Conservation (phyloP, 2,113 vertebrate species). For the Argyrosomus japonicus region DNA sequence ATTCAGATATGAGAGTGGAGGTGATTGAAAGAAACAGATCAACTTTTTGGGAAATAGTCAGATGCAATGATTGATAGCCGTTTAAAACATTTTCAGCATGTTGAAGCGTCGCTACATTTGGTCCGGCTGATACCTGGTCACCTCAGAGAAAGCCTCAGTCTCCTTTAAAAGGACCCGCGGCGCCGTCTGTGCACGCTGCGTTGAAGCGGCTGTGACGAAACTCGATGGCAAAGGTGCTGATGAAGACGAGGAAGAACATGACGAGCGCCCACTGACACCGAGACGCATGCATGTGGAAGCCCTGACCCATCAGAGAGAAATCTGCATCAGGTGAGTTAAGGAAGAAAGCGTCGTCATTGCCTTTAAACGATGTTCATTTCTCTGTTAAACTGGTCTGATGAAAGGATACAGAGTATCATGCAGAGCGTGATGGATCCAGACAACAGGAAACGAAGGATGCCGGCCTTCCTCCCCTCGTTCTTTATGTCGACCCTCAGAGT, state of each 20-base stretch:
- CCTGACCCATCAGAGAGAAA: conserved; percentile 84
- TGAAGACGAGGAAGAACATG: conserved; percentile 91
- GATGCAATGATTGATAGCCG: no score
- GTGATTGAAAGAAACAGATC: no score
- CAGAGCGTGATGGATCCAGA: conserved; percentile 88
- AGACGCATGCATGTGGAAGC: conserved; percentile 86
- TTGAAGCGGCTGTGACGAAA: conserved; percentile 91
- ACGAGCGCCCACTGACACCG: conserved; percentile 92
- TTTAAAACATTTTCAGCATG: no score
- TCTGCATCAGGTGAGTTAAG: conserved; percentile 86
- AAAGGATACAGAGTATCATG: conserved; percentile 93
- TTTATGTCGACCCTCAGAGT: conserved; percentile 91
- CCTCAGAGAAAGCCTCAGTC: conserved; percentile 84
- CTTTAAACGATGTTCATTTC: no score
- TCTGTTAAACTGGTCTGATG: background rate
- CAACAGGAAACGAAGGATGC: conserved; percentile 86
- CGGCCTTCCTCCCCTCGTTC: conserved; percentile 87
- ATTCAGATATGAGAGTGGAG: no score
- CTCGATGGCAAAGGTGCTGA: conserved; percentile 90
- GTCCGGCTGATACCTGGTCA: conserved; percentile 79
- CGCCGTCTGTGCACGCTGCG: conserved; percentile 85
- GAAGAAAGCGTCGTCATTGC: conserved; percentile 8
- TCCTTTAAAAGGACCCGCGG: conserved; percentile 78
- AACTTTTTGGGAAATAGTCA: no score
- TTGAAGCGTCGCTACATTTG: background rate